phyloP scores from a whole-genome alignment of 1,140 invertebrate species.

The Macrosteles quadrilineatus region DNA sequence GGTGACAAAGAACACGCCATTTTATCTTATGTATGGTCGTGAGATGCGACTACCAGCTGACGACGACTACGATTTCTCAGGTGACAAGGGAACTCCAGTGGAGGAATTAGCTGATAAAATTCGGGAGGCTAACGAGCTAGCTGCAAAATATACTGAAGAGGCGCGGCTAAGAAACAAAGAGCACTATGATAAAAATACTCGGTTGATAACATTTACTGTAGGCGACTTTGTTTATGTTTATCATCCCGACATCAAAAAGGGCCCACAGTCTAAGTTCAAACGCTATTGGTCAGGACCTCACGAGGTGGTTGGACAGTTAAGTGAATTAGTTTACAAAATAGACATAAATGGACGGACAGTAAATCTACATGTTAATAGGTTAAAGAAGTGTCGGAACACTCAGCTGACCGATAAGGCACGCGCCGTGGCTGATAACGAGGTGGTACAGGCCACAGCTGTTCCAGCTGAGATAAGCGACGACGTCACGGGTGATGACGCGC shows the following conservation, averaged over 20 bases:
- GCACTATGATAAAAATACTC: not conserved
- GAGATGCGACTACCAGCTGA: not conserved
- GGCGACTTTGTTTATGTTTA: not conserved
- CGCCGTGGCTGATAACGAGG: not conserved
- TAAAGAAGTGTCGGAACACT: not conserved
- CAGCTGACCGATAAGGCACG: not conserved
- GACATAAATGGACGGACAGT: too few species aligned
- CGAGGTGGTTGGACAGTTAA: not conserved
- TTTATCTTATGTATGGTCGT: slow-evolving; percentile 5
- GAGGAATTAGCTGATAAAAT: not conserved
- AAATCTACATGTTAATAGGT: not conserved
- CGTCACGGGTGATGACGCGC: not conserved
- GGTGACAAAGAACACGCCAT: not conserved
- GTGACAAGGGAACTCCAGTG: not conserved
- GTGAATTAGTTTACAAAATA: not conserved
- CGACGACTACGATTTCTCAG: not conserved
- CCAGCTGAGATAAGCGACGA: not conserved
- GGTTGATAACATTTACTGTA: not conserved
- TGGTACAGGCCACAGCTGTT: not conserved
- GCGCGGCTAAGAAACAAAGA: not conserved
- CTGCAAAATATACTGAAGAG: not conserved
- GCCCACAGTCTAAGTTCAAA: not conserved
- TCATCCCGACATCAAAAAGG: not conserved
- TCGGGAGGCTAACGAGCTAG: not conserved
- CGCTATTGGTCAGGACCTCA: not conserved